A percentile compares a stretch with the other conserved stretches of the same genome.
These are phyloP conservation scores for Antechinus stuartii DNA, from an alignment of 2,113 vertebrate species.

Conservation along the genomic window DNA sequence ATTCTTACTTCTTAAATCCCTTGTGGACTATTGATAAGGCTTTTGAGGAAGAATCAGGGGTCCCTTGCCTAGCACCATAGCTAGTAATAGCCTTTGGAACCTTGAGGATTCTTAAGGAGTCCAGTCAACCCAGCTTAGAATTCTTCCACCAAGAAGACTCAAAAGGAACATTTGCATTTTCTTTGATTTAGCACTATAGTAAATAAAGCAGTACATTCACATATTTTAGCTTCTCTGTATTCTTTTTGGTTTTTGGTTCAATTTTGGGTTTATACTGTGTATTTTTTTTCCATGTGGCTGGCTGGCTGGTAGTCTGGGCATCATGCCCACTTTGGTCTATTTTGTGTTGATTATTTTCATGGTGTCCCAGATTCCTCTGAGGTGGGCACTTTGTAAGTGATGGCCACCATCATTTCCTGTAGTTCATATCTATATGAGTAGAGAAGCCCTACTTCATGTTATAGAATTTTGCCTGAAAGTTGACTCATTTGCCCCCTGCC, in stretches of 20 bases:
- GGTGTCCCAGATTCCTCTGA: not conserved
- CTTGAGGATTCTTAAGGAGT: not conserved
- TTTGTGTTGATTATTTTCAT: slow-evolving; percentile 33
- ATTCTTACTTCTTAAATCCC: not conserved
- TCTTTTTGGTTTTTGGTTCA: not conserved
- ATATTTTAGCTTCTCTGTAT: not conserved
- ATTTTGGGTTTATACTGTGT: not conserved
- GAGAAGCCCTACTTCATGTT: not conserved
- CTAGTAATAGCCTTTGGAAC: not conserved
- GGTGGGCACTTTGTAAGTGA: not conserved
- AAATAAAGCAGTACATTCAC: not conserved
- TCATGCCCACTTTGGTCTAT: not conserved
- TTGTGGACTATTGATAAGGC: not conserved
- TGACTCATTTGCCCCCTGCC: not conserved
- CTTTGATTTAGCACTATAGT: not conserved
- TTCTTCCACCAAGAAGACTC: not conserved
- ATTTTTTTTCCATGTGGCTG: not conserved
- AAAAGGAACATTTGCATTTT: not conserved
- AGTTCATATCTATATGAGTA: not conserved
- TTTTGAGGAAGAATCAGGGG: not conserved
- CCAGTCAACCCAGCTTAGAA: not conserved
- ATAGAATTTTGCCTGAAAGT: not conserved
- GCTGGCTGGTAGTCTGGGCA: slow-evolving; percentile 1
- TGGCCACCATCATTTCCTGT: not conserved
- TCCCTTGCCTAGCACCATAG: not conserved